These are phyloP conservation scores for Willowsia nigromaculata DNA, from an alignment of 2,888 invertebrate species.

Conservation along the genomic window DNA sequence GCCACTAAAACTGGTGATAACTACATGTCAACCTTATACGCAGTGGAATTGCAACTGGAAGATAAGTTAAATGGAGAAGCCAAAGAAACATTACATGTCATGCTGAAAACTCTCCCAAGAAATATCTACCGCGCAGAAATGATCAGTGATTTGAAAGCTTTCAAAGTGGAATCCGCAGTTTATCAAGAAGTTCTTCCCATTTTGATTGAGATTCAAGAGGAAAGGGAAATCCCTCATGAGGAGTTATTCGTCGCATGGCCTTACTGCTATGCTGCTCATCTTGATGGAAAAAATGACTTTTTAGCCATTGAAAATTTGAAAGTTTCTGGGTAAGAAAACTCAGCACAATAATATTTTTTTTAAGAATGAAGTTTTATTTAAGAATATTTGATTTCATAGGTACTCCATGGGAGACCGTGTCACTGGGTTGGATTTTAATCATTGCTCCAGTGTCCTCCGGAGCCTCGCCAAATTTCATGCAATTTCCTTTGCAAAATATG, in stretches of 20 bases:
- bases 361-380: neutral
- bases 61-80: slow-evolving; percentile 17
- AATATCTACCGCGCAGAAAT: slow-evolving; percentile 60
- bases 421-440: slow-evolving; percentile 72
- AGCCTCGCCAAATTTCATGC: slow-evolving; percentile 75
- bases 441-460: slow-evolving; percentile 61
- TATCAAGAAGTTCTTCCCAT: slow-evolving; percentile 63
- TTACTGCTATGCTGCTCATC: slow-evolving; percentile 67
- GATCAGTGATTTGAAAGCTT: slow-evolving; percentile 72
- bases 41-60: slow-evolving; percentile 66
- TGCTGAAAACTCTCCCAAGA: slow-evolving; percentile 75
- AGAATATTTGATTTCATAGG: neutral
- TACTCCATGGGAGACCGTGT: slow-evolving; percentile 60
- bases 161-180: slow-evolving; percentile 69
- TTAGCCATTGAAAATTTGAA: slow-evolving; percentile 73
- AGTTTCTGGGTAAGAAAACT: slow-evolving; percentile 48
- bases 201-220: slow-evolving; percentile 63
- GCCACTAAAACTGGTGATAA: slow-evolving; percentile 75
- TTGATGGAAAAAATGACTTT: slow-evolving; percentile 65
- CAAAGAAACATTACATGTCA: slow-evolving; percentile 47
- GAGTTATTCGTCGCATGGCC: slow-evolving; percentile 67
- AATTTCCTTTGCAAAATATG: slow-evolving; percentile 74
- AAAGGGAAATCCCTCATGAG: slow-evolving; percentile 45
- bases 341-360: neutral
- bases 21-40: slow-evolving; percentile 77